A percentile compares a stretch with the other conserved stretches of the same genome.
These are phyloP conservation scores for Melanotaenia boesemani DNA, from an alignment of 2,797 vertebrate species.

Conservation along the genomic window DNA sequence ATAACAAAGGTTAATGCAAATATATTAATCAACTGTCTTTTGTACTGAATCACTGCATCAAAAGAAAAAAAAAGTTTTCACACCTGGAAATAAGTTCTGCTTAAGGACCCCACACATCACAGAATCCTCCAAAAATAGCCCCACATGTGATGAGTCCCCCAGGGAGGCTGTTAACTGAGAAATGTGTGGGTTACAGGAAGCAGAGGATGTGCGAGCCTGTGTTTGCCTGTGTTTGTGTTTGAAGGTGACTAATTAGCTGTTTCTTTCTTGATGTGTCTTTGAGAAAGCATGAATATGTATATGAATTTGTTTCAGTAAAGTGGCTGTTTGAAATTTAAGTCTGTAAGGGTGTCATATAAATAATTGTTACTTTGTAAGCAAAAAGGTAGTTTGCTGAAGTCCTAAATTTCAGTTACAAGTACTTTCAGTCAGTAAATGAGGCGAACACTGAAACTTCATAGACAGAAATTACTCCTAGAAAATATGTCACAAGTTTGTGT, in stretches of 20 bases:
- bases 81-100: too few relatives aligned
- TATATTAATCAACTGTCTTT: background rate
- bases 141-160: slow-evolving; percentile 34
- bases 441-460: background rate
- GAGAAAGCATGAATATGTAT: slow-evolving; percentile 3
- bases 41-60: background rate
- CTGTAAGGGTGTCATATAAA: background rate
- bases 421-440: background rate
- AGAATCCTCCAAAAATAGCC: slow-evolving; percentile 52
- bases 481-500: background rate
- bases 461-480: background rate
- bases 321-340: background rate
- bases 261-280: slow-evolving; percentile 12
- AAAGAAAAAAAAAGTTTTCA: background rate
- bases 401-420: background rate
- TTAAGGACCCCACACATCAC: slow-evolving; percentile 6
- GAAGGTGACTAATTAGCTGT: slow-evolving; percentile 19
- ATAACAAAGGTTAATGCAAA: background rate
- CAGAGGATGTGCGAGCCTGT: background rate
- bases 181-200: slow-evolving; percentile 26
- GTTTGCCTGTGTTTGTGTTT: slow-evolving; percentile 22
- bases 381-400: background rate
- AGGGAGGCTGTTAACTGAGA: slow-evolving; percentile 30
- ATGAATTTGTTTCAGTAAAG: slow-evolving; percentile 22
- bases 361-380: background rate